Evolutionary conservation across 2,113 vertebrate genomes (phyloP).

Genomic region (Corythoichthys intestinalis): DNA sequence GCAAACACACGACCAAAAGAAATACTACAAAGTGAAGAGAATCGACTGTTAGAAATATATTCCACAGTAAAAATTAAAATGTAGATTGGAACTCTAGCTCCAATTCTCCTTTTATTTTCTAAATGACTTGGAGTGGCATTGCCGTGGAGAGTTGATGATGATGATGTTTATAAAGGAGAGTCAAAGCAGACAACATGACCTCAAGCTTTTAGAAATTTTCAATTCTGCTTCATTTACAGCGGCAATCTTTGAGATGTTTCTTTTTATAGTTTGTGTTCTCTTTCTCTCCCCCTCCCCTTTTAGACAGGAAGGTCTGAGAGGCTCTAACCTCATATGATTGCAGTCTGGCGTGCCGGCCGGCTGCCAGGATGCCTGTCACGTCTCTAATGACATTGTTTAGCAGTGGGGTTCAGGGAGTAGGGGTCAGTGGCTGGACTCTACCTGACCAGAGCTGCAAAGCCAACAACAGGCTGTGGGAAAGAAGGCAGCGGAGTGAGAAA

Average conservation of each 20-base stretch:
- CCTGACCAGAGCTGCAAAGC: slow-evolving; percentile 57
- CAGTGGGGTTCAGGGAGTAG: slow-evolving; percentile 60
- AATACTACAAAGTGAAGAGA: background rate
- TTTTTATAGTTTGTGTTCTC: slow-evolving; percentile 9
- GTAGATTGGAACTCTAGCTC: background rate
- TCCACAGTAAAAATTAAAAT: background rate
- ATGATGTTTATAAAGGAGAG: background rate
- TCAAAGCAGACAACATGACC: slow-evolving; percentile 6
- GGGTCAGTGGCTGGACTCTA: slow-evolving; percentile 58
- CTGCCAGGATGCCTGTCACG: slow-evolving; percentile 51
- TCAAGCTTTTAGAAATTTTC: slow-evolving; percentile 6
- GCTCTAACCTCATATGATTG: slow-evolving; percentile 49
- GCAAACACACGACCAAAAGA: background rate
- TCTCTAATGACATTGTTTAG: slow-evolving; percentile 70
- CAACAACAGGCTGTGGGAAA: slow-evolving; percentile 53
- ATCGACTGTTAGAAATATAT: background rate
- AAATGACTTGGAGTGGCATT: background rate
- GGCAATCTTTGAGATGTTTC: slow-evolving; percentile 14
- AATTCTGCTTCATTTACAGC: slow-evolving; percentile 23
- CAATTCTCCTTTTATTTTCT: background rate
- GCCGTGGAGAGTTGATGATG: background rate
- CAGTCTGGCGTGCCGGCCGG: slow-evolving; percentile 35
- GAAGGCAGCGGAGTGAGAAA: slow-evolving; percentile 8
- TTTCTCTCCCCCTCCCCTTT: slow-evolving; percentile 6
- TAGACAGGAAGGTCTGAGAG: slow-evolving; percentile 50